Conservation (phyloP, 1,140 invertebrate species). For the Homalodisca vitripennis region DNA sequence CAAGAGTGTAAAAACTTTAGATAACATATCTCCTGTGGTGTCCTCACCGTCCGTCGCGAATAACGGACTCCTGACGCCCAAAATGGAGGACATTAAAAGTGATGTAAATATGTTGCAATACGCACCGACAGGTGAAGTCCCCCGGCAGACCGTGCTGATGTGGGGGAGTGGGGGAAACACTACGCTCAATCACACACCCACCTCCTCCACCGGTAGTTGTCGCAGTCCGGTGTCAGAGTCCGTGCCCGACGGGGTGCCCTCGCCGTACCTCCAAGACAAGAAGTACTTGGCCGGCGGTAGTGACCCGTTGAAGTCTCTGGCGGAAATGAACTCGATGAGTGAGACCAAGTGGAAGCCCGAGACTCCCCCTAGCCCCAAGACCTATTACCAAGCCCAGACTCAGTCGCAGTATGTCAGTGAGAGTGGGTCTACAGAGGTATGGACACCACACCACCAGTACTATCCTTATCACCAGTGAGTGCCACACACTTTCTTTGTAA, state of each 20-base stretch:
- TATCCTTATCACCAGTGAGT: conserved; percentile 66
- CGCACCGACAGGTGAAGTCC: conserved; percentile 52
- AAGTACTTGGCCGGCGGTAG: conserved; percentile 34
- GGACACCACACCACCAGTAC: conserved; percentile 62
- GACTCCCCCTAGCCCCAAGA: conserved; percentile 47
- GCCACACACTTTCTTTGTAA: conserved; percentile 32
- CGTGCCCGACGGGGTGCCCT: conserved; percentile 38
- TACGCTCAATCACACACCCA: conserved; percentile 49
- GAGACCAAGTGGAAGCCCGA: conserved; percentile 54
- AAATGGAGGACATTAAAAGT: conserved; percentile 62
- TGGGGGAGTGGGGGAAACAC: conserved; percentile 63
- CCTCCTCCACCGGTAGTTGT: conserved; percentile 41
- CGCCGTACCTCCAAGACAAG: conserved; percentile 38
- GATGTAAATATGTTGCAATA: conserved; percentile 54
- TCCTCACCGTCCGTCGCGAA: conserved; percentile 53
- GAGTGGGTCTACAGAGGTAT: conserved; percentile 56
- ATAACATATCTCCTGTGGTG: conserved; percentile 54
- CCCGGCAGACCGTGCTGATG: conserved; percentile 83
- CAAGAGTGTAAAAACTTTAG: conserved; percentile 47
- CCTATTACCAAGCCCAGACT: conserved; percentile 46
- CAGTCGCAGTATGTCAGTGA: conserved; percentile 39
- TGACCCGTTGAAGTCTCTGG: conserved; percentile 59
- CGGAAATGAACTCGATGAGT: conserved; percentile 57
- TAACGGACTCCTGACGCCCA: conserved; percentile 59
- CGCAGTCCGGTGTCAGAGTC: conserved; percentile 39